Base-by-base conservation (phyloP, 1,140 invertebrate genomes). In the Sesamia nonagrioides region DNA sequence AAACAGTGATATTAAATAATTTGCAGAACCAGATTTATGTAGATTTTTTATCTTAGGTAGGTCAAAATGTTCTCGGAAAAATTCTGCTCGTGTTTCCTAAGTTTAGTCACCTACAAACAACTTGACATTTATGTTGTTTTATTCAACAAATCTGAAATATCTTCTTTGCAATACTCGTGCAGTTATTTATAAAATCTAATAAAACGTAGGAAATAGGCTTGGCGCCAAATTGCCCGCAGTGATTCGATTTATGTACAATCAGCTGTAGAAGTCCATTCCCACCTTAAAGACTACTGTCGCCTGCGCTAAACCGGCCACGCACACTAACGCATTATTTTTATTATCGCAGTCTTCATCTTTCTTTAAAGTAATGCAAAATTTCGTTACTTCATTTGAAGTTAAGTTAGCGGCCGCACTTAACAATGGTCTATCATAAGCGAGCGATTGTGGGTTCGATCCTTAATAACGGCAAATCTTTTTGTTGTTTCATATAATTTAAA, bases 231-330 rank as follows among this genome's bases (percentile, higher is more conserved):
- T 71, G 68, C 68, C 68, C 33, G 68, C 68, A 35, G 50, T 54
- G 68, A 71, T 52, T 52, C 68, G 68, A 71, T 71, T 71, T 71
- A 71, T 71, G n/a, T n/a, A n/a, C n/a, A n/a, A n/a, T n/a, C n/a
- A n/a, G n/a, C n/a, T n/a, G n/a, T n/a, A n/a, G n/a, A n/a, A n/a
- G n/a, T n/a, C n/a, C n/a, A n/a, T n/a, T n/a, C n/a, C n/a, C n/a
- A n/a, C n/a, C n/a, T n/a, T n/a, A n/a, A n/a, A n/a, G n/a, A n/a
- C n/a, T n/a, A n/a, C n/a, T n/a, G n/a, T n/a, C n/a, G n/a, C n/a
- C n/a, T n/a, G n/a, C n/a, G n/a, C n/a, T n/a, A n/a, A n/a, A n/a
- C n/a, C n/a, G n/a, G n/a, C n/a, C n/a, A n/a, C n/a, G n/a, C n/a
- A n/a, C n/a, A n/a, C n/a, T n/a, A n/a, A n/a, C n/a, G n/a, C n/a